Percentiles rank a stretch among this genome's conserved stretches.
phyloP scores from a whole-genome alignment of 2,888 invertebrate genomes.

The Apodemia hepburni region DNA sequence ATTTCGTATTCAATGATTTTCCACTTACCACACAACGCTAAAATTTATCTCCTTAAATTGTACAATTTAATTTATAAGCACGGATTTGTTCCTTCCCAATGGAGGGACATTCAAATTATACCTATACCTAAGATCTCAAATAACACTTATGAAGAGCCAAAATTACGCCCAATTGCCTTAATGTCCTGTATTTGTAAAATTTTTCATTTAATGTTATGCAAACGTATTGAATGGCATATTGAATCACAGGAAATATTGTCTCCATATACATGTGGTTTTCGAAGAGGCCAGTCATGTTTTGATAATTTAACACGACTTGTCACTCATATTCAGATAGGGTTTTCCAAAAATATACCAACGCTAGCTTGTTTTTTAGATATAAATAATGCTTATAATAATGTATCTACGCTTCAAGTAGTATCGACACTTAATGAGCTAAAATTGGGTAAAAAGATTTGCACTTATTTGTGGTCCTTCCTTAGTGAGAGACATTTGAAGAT shows the following conservation, averaged over 20 bases:
- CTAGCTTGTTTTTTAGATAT: conserved; percentile 26
- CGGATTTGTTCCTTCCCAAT: conserved; percentile 22
- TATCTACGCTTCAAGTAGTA: conserved; percentile 9
- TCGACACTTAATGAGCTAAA: conserved; percentile 15
- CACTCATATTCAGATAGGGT: conserved; percentile 22
- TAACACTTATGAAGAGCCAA: background rate
- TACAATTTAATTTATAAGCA: conserved; percentile 18
- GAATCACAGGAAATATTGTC: background rate
- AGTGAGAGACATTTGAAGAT: conserved; percentile 18
- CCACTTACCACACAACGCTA: background rate
- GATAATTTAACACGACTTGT: conserved; percentile 19
- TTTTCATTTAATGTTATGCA: background rate
- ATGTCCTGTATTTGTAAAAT: conserved; percentile 21
- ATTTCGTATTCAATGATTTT: conserved; percentile 14
- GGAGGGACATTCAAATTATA: conserved; percentile 23
- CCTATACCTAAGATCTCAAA: conserved; percentile 16
- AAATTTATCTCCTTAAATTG: conserved; percentile 10
- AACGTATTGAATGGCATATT: background rate
- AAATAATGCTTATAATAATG: conserved; percentile 21
- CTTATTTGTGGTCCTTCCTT: conserved; percentile 22
- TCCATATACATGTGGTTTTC: conserved; percentile 20
- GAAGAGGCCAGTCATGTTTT: conserved; percentile 20
- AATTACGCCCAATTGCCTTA: conserved; percentile 21
- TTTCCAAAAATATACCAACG: conserved; percentile 19
- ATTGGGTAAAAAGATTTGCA: conserved; percentile 18